Percentiles rank a stretch among this genome's conserved stretches.
Conservation (phyloP, 2,113 vertebrate species). For the Poecilia latipinna region DNA sequence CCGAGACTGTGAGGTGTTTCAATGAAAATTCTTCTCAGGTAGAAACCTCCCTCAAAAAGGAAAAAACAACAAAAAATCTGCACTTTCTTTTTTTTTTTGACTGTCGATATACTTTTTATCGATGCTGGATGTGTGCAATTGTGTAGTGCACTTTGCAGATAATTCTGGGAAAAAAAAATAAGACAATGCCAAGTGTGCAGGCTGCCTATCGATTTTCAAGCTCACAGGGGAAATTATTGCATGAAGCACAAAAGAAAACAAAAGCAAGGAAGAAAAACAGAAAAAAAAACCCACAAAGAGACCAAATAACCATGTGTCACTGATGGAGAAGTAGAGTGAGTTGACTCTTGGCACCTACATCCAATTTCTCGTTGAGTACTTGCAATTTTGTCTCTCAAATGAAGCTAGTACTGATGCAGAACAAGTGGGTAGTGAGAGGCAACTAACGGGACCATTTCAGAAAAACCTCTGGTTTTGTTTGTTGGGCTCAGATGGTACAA, state of each 20-base stretch:
- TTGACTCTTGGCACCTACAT: constrained; percentile 45
- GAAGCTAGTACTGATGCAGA: constrained; percentile 19
- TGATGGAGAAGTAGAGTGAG: constrained; percentile 62
- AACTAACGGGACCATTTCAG: constrained; percentile 19
- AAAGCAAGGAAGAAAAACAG: constrained; percentile 40
- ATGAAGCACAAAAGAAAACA: constrained; percentile 63
- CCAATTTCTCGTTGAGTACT: constrained; percentile 56
- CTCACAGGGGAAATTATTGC: constrained; percentile 73
- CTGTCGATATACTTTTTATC: neutral
- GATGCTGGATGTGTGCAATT: neutral
- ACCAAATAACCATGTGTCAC: constrained; percentile 61
- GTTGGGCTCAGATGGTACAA: constrained; percentile 40
- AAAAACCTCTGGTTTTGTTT: constrained; percentile 4
- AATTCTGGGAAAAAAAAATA: constrained; percentile 4
- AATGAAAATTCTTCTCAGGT: no score
- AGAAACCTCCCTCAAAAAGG: neutral
- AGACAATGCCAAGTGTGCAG: constrained; percentile 44
- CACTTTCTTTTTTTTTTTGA: no score
- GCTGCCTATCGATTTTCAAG: constrained; percentile 67
- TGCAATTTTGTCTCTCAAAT: constrained; percentile 29
- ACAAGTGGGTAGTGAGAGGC: neutral
- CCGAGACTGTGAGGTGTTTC: no score
- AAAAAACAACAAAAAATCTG: neutral
- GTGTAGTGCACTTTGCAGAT: neutral
- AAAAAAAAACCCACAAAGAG: constrained; percentile 50